These are phyloP conservation scores for Cotesia congregata DNA, from an alignment of 2,888 invertebrate species.

Conservation along the genomic window DNA sequence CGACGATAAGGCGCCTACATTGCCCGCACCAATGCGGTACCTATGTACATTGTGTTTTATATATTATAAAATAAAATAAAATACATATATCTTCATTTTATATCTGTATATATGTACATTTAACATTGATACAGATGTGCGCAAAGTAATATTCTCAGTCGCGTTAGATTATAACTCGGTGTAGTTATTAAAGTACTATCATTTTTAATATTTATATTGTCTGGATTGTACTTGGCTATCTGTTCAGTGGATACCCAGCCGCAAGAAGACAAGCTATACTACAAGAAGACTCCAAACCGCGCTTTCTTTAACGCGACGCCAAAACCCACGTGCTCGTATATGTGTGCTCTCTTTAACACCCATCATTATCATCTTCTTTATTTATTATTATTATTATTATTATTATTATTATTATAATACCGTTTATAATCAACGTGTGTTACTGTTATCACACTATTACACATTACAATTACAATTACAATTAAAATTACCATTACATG, in stretches of 20 bases:
- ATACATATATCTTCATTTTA: constrained; percentile 5
- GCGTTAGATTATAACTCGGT: constrained; percentile 7
- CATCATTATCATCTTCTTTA: neutral
- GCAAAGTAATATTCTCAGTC: constrained; percentile 6
- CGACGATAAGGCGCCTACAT: constrained; percentile 42
- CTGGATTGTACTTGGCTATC: neutral
- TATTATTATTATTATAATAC: neutral
- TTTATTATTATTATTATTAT: neutral
- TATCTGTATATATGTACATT: neutral
- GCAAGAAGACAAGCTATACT: neutral
- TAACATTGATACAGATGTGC: neutral
- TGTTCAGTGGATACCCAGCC: neutral
- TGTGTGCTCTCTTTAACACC: constrained; percentile 1
- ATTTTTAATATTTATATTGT: neutral
- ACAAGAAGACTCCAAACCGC: neutral
- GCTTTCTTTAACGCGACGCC: constrained; percentile 15
- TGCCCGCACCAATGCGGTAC: constrained; percentile 37
- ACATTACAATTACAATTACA: neutral
- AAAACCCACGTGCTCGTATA: constrained; percentile 10
- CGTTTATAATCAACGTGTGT: neutral
- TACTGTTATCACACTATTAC: neutral
- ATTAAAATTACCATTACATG: too few relatives aligned
- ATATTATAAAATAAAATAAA: neutral
- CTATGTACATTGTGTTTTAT: constrained; percentile 29
- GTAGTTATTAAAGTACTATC: neutral